Percentiles rank a stretch among this genome's conserved stretches.
Conservation (phyloP, 1,140 invertebrate genomes). For the Ceratosolen fusciceps region DNA sequence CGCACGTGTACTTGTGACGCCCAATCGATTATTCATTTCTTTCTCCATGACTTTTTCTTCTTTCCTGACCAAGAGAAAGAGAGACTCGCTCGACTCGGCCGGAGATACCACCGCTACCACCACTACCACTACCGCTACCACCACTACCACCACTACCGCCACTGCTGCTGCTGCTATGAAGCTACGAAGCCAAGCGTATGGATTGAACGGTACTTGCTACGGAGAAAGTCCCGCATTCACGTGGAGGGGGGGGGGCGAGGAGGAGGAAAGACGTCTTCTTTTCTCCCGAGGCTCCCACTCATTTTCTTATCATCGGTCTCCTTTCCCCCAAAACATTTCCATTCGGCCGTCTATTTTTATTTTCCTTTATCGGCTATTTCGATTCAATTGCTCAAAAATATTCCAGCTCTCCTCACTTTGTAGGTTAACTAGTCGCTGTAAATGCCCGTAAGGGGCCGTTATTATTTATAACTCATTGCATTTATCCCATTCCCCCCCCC, state of each 20-base stretch:
- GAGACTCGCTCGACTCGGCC: no score
- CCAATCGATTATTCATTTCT: conserved; percentile 7
- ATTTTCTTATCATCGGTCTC: conserved; percentile 47
- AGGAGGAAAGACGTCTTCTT: conserved; percentile 15
- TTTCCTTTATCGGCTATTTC: conserved; percentile 12
- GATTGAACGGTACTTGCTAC: conserved; percentile 67
- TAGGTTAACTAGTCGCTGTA: background rate
- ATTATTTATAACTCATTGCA: no score
- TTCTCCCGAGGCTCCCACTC: conserved; percentile 39
- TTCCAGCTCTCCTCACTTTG: background rate
- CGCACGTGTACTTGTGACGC: no score
- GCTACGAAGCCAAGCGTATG: no score
- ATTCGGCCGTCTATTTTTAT: conserved; percentile 33
- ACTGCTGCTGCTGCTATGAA: no score
- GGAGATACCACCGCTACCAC: no score
- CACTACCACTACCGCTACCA: no score
- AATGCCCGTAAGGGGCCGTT: no score
- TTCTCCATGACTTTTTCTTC: background rate
- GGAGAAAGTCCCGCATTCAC: conserved; percentile 63
- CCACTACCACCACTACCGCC: no score
- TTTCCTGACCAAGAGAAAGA: background rate
- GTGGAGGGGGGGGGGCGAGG: no score
- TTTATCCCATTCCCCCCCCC: no score
- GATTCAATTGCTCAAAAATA: background rate
- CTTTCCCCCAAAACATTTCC: no score